A percentile compares a stretch with the other conserved stretches of the same genome.
Evolutionary conservation across 2,797 vertebrate species (phyloP).

Genomic region (Rhincodon typus): DNA sequence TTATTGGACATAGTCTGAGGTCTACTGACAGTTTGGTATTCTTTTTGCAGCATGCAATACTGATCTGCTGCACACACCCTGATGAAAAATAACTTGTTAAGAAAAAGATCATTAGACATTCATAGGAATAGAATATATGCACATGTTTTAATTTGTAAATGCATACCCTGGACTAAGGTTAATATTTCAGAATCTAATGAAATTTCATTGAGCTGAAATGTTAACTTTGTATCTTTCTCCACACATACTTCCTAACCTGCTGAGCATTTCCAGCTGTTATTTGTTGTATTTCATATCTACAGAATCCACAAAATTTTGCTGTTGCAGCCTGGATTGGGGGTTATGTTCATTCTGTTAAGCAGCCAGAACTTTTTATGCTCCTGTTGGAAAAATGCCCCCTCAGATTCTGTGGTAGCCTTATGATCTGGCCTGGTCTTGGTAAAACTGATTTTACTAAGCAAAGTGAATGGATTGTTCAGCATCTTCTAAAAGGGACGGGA

Average conservation of each 20-base stretch:
- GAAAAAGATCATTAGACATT: background rate
- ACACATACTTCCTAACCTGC: no score
- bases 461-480: background rate
- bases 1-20: background rate
- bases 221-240: no score
- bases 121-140: no score
- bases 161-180: no score
- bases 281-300: no score
- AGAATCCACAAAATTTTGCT: no score
- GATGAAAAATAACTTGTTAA: background rate
- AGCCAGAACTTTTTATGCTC: background rate
- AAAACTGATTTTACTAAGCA: background rate
- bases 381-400: background rate
- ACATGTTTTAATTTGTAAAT: no score
- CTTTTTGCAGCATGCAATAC: background rate
- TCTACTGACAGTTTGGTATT: background rate
- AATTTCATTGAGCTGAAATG: no score
- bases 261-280: no score
- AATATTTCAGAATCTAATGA: no score
- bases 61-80: background rate
- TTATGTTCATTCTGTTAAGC: background rate
- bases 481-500: background rate
- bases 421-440: background rate
- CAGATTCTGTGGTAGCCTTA: background rate
- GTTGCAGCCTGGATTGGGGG: background rate